Evolutionary conservation across 2,888 invertebrate species (phyloP), one percentile per base, ranked within the genome.

Genomic region (Protonemura montana): DNA sequence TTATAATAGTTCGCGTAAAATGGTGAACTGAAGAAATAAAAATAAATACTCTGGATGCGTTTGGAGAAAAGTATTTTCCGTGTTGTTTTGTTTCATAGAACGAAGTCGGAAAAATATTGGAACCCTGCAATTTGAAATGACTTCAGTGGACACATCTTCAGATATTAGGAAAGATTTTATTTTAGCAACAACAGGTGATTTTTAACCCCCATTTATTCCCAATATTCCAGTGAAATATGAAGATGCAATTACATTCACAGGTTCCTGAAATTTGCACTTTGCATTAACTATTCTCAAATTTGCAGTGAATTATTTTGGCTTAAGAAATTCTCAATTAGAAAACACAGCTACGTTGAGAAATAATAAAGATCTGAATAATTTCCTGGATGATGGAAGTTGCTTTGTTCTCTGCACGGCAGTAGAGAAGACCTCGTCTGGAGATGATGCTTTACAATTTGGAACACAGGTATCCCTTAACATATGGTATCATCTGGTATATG

Each of bases 341-440:
- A 85, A 86, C 27, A 82, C 13, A 21, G 80, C 28, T 16, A 0
- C 27, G 27, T 29, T 87, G 27, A 76, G 76, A 28, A 87, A 87
- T 84, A 85, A 88, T 82, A 28, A 87, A 35, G 26, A 87, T 86
- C 41, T 92, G 88, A 91, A 93, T 77, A 90, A 94, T 78, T 92
- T 91, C 90, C 85, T 90, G 86, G 85, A 90, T 88, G 85, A 89
- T 87, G 87, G 88, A 85, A 76, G 88, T 86, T 42, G 88, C 85
- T 87, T 89, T 89, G 78, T 88, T 87, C 89, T 90, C 88, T 89
- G 85, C 85, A 77, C 82, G 28, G 76, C 81, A 25, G 29, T 25
- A 42, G 81, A 86, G 0, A 59, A 86, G 26, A 77, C 78, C 0
- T 26, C 82, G 0, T 83, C 85, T 3, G 86, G 78, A 78, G 27